These are phyloP conservation scores for Nebria salina DNA, from an alignment of 2,888 invertebrate species.

Conservation along the genomic window DNA sequence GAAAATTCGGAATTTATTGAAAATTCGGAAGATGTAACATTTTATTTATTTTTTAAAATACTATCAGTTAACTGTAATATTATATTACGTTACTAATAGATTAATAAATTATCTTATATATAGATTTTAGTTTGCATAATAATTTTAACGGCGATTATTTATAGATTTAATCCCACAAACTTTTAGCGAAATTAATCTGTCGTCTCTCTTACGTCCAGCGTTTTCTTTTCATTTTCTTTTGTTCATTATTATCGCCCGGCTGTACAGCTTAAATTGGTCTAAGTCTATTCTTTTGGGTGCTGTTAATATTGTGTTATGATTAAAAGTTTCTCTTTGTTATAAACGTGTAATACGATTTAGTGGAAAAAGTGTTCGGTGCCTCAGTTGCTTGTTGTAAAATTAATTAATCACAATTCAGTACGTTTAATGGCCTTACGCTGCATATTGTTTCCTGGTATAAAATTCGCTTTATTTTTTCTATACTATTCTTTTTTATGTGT, in stretches of 20 bases:
- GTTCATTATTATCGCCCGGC: constrained; percentile 39
- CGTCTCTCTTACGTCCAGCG: background rate
- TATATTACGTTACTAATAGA: too few relatives aligned
- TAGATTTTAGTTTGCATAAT: background rate
- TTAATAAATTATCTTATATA: too few relatives aligned
- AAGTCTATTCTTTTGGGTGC: constrained; percentile 38
- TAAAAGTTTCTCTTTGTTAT: constrained; percentile 35
- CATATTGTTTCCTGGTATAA: constrained; percentile 37
- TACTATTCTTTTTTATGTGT: constrained; percentile 17
- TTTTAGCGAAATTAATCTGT: constrained; percentile 25
- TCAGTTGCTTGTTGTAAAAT: constrained; percentile 23
- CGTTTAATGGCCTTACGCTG: constrained; percentile 24
- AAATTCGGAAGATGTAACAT: too few relatives aligned
- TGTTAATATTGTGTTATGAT: constrained; percentile 42
- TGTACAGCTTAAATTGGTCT: constrained; percentile 31
- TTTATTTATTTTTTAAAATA: too few relatives aligned
- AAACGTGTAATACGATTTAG: constrained; percentile 27
- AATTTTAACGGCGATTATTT: constrained; percentile 28
- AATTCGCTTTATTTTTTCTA: constrained; percentile 23
- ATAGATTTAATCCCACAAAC: constrained; percentile 34
- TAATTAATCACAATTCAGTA: constrained; percentile 41
- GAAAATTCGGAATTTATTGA: too few relatives aligned
- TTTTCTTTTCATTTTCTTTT: constrained; percentile 17
- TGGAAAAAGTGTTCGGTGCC: constrained; percentile 31
- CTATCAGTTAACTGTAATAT: too few relatives aligned